Conservation (phyloP, 92 coral and sea anemone genomes). For the Nematostella vectensis region DNA sequence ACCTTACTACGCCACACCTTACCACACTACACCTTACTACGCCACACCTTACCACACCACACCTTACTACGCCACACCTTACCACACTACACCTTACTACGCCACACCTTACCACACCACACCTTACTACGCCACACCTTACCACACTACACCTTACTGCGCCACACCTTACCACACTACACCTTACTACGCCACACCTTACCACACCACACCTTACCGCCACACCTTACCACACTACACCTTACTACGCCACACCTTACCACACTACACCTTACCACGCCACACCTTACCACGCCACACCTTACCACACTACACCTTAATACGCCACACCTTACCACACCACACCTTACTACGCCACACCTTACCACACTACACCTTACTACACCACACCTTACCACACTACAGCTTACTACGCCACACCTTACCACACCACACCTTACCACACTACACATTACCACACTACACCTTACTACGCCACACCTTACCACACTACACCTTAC, state of each 20-base stretch:
- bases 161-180: background rate
- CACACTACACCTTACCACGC: background rate
- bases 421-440: background rate
- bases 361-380: background rate
- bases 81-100: constrained; percentile 3
- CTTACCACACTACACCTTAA: background rate
- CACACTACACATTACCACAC: background rate
- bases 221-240: constrained; percentile 1
- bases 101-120: constrained; percentile 3
- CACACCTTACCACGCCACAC: background rate
- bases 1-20: background rate
- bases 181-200: background rate
- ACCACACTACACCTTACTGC: background rate
- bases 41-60: constrained; percentile 12
- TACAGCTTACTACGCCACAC: background rate
- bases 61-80: background rate
- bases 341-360: background rate
- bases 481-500: constrained; percentile 8
- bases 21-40: constrained; percentile 3
- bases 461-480: constrained; percentile 1
- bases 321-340: background rate
- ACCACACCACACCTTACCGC: background rate
- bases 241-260: background rate
- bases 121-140: constrained; percentile 4
- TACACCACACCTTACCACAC: background rate